Evolutionary conservation across 2,888 invertebrate species (phyloP), one percentile per base, ranked within the genome.

Genomic region (Diloba caeruleocephala): DNA sequence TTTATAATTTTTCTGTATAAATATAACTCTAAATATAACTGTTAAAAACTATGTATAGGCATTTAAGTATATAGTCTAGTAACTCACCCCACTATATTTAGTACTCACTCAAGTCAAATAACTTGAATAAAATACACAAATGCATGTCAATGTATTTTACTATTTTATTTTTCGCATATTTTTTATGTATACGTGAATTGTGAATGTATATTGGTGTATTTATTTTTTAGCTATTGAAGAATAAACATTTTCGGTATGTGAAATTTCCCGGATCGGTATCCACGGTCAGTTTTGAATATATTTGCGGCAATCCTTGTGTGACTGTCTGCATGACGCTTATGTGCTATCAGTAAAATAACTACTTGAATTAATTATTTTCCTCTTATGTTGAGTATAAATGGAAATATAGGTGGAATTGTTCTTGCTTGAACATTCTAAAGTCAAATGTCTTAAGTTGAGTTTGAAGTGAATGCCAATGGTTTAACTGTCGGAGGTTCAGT

Each of bases 201-300:
- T 90, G 88, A 84, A 94, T 94, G 90, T 90, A 88, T 89, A 92
- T 90, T 90, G 89, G 85, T 93, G 85, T 90, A 88, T 92, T 91
- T 90, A 89, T 89, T 90, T 92, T 92, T 92, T 92, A 92, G 91
- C 90, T 90, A 74, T 90, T 93, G 91, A 90, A 92, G 91, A 93
- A 91, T 90, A 92, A 92, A 82, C 92, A 92, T 92, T 94, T 92
- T 92, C 93, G 93, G 87, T 93, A 93, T 93, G 92, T 93, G 88
- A 92, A 92, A 91, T 92, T 93, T 85, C 93, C 93, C 75, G 93
- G 93, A 82, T 92, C 93, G 55, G 85, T 90, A 67, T 82, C 92
- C 56, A 93, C 92, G 93, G 93, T 93, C 88, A 93, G 93, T 92
- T 87, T 85, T 71, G 75, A 81, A 81, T 74, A 79, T 85, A 71